These are phyloP conservation scores for Hipparchia semele DNA, from an alignment of 2,888 invertebrate genomes.

Conservation along the genomic window DNA sequence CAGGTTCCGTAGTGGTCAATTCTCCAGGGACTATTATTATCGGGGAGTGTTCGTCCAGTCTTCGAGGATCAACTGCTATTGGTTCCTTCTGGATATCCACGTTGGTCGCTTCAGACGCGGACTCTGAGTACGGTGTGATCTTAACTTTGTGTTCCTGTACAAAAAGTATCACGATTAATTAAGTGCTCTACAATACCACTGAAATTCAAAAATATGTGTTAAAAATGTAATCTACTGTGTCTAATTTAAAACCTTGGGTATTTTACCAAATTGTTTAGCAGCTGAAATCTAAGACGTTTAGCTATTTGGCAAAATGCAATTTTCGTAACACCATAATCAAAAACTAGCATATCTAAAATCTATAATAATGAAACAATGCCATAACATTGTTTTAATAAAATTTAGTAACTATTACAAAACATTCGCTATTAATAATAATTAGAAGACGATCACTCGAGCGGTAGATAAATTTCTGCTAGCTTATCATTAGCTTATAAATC, in stretches of 20 bases:
- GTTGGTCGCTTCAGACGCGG: conserved; percentile 63
- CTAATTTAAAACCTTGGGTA: conserved; percentile 28
- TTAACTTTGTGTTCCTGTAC: conserved; percentile 67
- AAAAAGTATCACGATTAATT: conserved; percentile 13
- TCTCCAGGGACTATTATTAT: conserved; percentile 57
- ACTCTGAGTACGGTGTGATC: conserved; percentile 69
- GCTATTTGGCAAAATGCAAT: conserved; percentile 23
- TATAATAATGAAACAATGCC: neutral
- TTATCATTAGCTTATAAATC: neutral
- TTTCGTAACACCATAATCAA: neutral
- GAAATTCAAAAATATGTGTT: neutral
- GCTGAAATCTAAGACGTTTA: conserved; percentile 26
- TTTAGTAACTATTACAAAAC: conserved; percentile 14
- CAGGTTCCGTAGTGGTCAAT: conserved; percentile 63
- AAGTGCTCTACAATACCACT: neutral
- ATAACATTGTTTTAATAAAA: neutral
- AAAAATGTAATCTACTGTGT: conserved; percentile 33
- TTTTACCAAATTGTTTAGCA: conserved; percentile 22
- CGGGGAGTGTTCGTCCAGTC: conserved; percentile 51
- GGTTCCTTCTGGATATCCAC: conserved; percentile 56
- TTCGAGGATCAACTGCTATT: conserved; percentile 52
- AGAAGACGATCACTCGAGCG: conserved; percentile 12
- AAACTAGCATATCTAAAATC: neutral
- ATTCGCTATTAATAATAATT: neutral
- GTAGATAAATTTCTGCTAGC: conserved; percentile 23